Base-by-base conservation (phyloP, 2,888 invertebrate genomes). In the Mamestra brassicae region DNA sequence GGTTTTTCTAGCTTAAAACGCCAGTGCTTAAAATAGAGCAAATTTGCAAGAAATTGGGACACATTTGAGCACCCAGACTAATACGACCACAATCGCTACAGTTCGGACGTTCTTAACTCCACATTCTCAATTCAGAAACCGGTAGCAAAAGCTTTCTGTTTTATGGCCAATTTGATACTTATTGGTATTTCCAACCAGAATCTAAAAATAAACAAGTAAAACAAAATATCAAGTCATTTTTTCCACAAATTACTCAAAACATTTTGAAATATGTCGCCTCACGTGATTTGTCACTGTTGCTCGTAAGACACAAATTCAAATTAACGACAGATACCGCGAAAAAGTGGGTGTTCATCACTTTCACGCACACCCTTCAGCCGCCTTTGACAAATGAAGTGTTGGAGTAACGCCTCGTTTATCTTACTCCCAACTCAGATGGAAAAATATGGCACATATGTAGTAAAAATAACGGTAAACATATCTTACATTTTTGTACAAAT, bases 311-410 rank as follows among this genome's bases (percentile, higher is more conserved):
- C 73, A 86, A 81, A 86, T 84, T 85, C 78, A 86, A 85, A 85
- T 86, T 85, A 86, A 84, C 78, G 74, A 86, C 76, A 65, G 81
- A 76, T 75, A 84, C 74, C 60, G 74, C 38, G 68, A 74, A 84
- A 86, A 84, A 74, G 68, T 84, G 71, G 63, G 57, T 84, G 86
- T 81, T 81, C 86, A 86, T 86, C 84, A 81, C 74, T 85, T 84
- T 77, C 78, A 61, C 78, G 78, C 69, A 72, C 73, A 79, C 74
- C 78, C 78, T 86, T 85, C 85, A 85, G 60, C 64, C 71, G 64
- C 66, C 62, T 85, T 81, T 86, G 85, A 85, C 79, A 86, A 85
- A 85, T 85, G 85, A 84, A 86, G 81, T 79, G 84, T 78, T 81
- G 71, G 74, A 74, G 78, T 77, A 84, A 86, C 76, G 75, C 68